phyloP scores from a whole-genome alignment of 92 coral and sea anemone genomes.

The Phenganax stokvisi region DNA sequence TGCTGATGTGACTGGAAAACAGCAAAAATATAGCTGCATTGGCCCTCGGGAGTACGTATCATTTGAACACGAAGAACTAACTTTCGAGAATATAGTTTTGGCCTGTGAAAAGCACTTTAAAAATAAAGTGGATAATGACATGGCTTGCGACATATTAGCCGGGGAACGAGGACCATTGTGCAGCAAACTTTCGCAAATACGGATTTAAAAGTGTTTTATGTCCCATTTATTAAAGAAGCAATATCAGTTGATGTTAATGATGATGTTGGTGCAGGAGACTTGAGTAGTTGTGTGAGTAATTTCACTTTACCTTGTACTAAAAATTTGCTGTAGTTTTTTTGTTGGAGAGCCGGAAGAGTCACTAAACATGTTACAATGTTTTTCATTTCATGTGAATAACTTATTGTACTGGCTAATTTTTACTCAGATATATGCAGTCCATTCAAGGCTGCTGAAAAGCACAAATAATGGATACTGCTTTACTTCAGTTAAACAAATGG shows the following conservation, averaged over 20 bases:
- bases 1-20: constrained; percentile 45
- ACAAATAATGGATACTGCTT: no score
- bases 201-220: constrained; percentile 40
- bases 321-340: not conserved
- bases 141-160: constrained; percentile 50
- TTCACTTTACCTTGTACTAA: not conserved
- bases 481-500: no score
- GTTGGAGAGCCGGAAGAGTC: no score
- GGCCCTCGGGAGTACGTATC: constrained; percentile 47
- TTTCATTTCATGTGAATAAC: no score
- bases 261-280: constrained; percentile 28
- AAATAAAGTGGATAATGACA: constrained; percentile 19
- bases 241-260: constrained; percentile 32
- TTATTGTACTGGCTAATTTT: no score
- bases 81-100: constrained; percentile 30
- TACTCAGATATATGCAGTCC: no score
- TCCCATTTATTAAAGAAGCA: constrained; percentile 40
- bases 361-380: no score
- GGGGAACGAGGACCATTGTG: constrained; percentile 52
- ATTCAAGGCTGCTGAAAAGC: no score
- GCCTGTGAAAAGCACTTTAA: constrained; percentile 46
- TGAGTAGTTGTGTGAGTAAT: not conserved
- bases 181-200: constrained; percentile 42
- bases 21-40: constrained; percentile 47
- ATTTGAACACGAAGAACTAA: constrained; percentile 40